Evolutionary conservation across 2,888 invertebrate genomes (phyloP), one percentile per base, ranked within the genome.

Genomic region (Caenorhabditis sp.): DNA sequence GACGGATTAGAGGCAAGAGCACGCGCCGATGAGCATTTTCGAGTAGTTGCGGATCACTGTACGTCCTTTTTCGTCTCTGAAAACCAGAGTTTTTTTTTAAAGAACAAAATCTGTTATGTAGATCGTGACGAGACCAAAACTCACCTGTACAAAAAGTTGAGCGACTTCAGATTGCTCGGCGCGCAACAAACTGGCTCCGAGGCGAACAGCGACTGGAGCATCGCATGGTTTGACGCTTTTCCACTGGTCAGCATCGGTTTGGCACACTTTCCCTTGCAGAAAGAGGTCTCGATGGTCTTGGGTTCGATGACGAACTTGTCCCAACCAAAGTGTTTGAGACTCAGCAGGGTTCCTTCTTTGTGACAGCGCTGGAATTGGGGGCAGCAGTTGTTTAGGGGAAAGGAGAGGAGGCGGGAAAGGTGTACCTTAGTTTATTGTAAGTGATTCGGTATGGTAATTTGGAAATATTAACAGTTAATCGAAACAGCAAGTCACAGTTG

Each of bases 201-300:
- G n/a, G 82, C 82, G 15, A 86, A 79, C 28, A 86, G 28, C 9
- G 86, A 84, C 50, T 86, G 86, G 1, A 86, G 84, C 58, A 82
- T 78, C 0, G 86, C 86, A 32, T 86, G 86, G 40, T 86, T 86
- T 8, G 86, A 82, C 0, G 86, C 84, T 26, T 83, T 86, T 37
- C 67, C 61, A 35, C 24, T 74, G 2, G 69, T 24, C 24, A 76
- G 69, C 60, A 82, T 50, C 9, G 82, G 82, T n/a, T 74, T 67
- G n/a, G 74, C 55, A 40, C 82, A 82, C 37, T 72, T 78, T 69
- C 82, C 82, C 37, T 82, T 78, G 40, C 82, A 82, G 44, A 69
- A 82, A 22, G 82, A 82, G 8, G 82, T 79, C 51, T 82, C 82
- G 35, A 82, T 78, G 28, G 69, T 79, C 56, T 72, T 74, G 28